Percentiles rank a stretch among this genome's conserved stretches.
These are phyloP conservation scores for Asteroscopus sphinx DNA, from an alignment of 2,888 invertebrate genomes.

Conservation along the genomic window DNA sequence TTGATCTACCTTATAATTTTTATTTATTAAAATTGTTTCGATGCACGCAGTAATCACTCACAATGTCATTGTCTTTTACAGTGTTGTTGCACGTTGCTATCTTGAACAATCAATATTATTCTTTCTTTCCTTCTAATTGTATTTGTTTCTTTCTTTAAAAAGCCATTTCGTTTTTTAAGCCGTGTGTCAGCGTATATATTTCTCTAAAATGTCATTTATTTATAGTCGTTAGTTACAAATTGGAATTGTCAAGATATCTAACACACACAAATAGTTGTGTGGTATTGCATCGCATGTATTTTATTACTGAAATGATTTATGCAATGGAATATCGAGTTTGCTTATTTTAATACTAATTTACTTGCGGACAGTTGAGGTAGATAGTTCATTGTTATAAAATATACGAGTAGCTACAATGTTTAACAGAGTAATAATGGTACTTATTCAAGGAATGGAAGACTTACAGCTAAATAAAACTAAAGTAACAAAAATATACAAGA, in stretches of 20 bases:
- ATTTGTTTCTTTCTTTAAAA: no score
- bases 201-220: conserved; percentile 30
- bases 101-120: no score
- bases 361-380: conserved; percentile 26
- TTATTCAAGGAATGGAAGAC: background rate
- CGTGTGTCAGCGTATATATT: conserved; percentile 25
- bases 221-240: conserved; percentile 30
- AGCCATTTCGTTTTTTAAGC: background rate
- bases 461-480: no score
- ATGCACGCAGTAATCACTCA: no score
- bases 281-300: conserved; percentile 11
- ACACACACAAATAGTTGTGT: conserved; percentile 16
- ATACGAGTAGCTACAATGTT: background rate
- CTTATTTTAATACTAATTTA: conserved; percentile 4
- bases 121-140: no score
- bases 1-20: no score
- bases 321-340: conserved; percentile 18
- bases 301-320: conserved; percentile 31
- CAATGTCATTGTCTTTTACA: no score
- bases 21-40: no score
- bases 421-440: conserved; percentile 1
- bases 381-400: conserved; percentile 22
- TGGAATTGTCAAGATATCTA: conserved; percentile 37
- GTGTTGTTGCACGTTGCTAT: no score
- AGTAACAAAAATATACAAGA: no score